A percentile compares a stretch with the other conserved stretches of the same genome.
These are phyloP conservation scores for Rhineura floridana DNA, from an alignment of 2,113 vertebrate species.

Conservation along the genomic window DNA sequence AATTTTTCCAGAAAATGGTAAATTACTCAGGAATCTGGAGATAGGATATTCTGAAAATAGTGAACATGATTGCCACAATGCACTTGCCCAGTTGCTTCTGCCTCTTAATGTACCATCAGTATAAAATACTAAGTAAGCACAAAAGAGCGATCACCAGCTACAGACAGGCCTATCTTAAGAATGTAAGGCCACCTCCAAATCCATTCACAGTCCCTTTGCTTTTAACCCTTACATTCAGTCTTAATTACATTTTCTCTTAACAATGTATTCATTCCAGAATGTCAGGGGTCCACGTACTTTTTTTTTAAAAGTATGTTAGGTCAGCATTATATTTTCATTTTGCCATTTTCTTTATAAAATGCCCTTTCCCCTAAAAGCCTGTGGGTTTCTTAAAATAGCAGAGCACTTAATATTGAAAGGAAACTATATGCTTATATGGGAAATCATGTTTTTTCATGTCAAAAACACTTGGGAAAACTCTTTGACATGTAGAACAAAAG, in stretches of 20 bases:
- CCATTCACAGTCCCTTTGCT: slow-evolving; percentile 74
- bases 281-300: slow-evolving; percentile 90
- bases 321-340: slow-evolving; percentile 90
- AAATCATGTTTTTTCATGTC: slow-evolving; percentile 63
- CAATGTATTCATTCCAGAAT: slow-evolving; percentile 96
- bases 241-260: slow-evolving; percentile 89
- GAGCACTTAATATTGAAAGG: slow-evolving; percentile 72
- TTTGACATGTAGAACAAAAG: neutral
- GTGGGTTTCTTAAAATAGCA: slow-evolving; percentile 56
- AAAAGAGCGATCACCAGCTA: slow-evolving; percentile 85
- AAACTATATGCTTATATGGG: slow-evolving; percentile 65
- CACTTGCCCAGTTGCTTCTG: slow-evolving; percentile 78
- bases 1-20: slow-evolving; percentile 83
- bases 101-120: slow-evolving; percentile 78
- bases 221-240: slow-evolving; percentile 86
- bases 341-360: slow-evolving; percentile 53
- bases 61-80: slow-evolving; percentile 80
- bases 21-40: slow-evolving; percentile 95
- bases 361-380: slow-evolving; percentile 52
- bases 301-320: slow-evolving; percentile 83
- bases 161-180: slow-evolving; percentile 73
- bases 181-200: slow-evolving; percentile 73
- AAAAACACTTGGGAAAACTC: slow-evolving; percentile 68
- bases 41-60: slow-evolving; percentile 82
- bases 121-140: slow-evolving; percentile 71